Percentiles rank a stretch among this genome's conserved stretches.
phyloP scores from a whole-genome alignment of 2,888 invertebrate species.

The Exephanes ischioxanthus region DNA sequence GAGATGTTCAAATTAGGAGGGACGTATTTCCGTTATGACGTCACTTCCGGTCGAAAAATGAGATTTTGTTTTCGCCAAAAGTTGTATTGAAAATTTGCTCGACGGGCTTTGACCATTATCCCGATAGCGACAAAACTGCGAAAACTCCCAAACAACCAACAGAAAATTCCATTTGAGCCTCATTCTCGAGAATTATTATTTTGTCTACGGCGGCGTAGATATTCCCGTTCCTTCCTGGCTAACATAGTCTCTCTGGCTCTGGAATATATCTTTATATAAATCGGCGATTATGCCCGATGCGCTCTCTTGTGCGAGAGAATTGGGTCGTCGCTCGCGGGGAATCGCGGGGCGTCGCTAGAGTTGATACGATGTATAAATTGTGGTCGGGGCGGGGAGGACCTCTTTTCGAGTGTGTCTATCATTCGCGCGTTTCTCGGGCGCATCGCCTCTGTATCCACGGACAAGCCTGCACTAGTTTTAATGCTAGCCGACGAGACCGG shows the following conservation, averaged over 20 bases:
- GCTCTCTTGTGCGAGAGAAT: conserved; percentile 4
- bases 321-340: conserved; percentile 20
- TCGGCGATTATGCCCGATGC: conserved; percentile 35
- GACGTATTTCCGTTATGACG: no score
- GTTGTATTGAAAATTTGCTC: no score
- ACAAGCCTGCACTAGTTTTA: conserved; percentile 5
- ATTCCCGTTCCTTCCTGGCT: neutral
- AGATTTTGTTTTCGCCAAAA: neutral
- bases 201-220: neutral
- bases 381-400: neutral
- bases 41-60: no score
- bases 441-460: neutral
- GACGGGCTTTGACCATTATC: no score
- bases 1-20: no score
- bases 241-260: neutral
- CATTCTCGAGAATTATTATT: neutral
- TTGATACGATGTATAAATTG: conserved; percentile 30
- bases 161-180: neutral
- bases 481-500: neutral
- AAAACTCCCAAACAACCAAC: neutral
- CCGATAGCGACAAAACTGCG: neutral
- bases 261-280: conserved; percentile 32
- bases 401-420: conserved; percentile 4
- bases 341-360: neutral
- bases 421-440: neutral